These are phyloP conservation scores for Crotalus adamanteus DNA, from an alignment of 2,797 vertebrate genomes.

Conservation along the genomic window DNA sequence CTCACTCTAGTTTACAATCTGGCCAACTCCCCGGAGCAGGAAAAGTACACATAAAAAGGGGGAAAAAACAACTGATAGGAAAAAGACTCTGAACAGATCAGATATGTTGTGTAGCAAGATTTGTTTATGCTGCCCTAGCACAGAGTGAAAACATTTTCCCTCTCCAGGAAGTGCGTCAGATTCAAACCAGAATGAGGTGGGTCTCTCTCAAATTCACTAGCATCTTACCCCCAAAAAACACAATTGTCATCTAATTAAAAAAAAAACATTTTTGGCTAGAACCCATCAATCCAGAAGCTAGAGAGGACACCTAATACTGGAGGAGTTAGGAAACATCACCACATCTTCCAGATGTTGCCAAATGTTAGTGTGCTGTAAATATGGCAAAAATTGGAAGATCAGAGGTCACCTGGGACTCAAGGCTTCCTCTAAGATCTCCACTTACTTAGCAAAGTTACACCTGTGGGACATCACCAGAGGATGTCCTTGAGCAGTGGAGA, in stretches of 20 bases:
- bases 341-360: not conserved
- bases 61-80: not conserved
- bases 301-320: not conserved
- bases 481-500: rapidly evolving
- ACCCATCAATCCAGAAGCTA: not conserved
- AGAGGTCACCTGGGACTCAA: not conserved
- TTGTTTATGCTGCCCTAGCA: too few relatives aligned
- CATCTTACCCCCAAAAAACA: not conserved
- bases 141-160: too few relatives aligned
- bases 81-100: not conserved
- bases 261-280: not conserved
- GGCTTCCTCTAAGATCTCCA: not conserved
- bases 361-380: not conserved
- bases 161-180: not conserved
- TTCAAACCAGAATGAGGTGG: not conserved
- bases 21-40: not conserved
- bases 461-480: not conserved
- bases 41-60: too few relatives aligned
- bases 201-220: not conserved
- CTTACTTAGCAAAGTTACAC: not conserved
- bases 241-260: rapidly evolving
- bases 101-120: too few relatives aligned
- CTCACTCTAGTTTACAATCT: not conserved
- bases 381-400: not conserved
- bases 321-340: not conserved